Evolutionary conservation across 2,797 vertebrate species (phyloP).

Genomic region (Amazonetta brasiliensis): DNA sequence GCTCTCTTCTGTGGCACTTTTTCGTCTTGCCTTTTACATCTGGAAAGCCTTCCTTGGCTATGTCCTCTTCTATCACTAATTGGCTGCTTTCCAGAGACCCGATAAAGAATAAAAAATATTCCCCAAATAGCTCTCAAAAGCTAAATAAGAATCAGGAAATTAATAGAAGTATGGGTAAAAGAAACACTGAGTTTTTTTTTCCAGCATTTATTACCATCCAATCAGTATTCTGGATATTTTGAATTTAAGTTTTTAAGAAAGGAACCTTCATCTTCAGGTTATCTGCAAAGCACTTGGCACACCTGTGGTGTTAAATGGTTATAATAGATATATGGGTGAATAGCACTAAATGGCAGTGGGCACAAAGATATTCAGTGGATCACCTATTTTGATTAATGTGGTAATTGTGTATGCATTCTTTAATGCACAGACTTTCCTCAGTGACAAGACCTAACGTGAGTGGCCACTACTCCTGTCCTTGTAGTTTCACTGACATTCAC

Average conservation of each 20-base stretch:
- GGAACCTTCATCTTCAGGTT: background rate
- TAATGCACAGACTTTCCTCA: conserved; percentile 15
- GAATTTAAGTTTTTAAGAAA: conserved; percentile 8
- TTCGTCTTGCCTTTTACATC: background rate
- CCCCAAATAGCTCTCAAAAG: conserved; percentile 33
- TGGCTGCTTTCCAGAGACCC: background rate
- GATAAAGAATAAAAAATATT: conserved; percentile 14
- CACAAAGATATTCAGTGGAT: conserved; percentile 51
- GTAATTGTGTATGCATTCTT: conserved; percentile 43
- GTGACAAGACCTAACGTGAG: conserved; percentile 51
- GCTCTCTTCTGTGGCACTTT: background rate
- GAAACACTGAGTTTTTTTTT: background rate
- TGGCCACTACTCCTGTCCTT: background rate
- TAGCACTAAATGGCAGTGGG: conserved; percentile 27
- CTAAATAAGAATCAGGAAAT: conserved; percentile 41
- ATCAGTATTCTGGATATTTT: background rate
- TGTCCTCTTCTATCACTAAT: conserved; percentile 1
- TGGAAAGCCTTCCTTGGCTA: conserved; percentile 5
- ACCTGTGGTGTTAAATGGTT: conserved; percentile 48
- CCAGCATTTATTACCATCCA: background rate
- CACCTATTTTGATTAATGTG: conserved; percentile 54
- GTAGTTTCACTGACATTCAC: background rate
- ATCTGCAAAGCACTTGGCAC: conserved; percentile 40
- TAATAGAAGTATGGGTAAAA: background rate
- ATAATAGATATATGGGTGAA: conserved; percentile 39